A percentile compares a stretch with the other conserved stretches of the same genome.
phyloP scores from a whole-genome alignment of 2,888 invertebrate genomes.

The Galerucella nymphaeae region DNA sequence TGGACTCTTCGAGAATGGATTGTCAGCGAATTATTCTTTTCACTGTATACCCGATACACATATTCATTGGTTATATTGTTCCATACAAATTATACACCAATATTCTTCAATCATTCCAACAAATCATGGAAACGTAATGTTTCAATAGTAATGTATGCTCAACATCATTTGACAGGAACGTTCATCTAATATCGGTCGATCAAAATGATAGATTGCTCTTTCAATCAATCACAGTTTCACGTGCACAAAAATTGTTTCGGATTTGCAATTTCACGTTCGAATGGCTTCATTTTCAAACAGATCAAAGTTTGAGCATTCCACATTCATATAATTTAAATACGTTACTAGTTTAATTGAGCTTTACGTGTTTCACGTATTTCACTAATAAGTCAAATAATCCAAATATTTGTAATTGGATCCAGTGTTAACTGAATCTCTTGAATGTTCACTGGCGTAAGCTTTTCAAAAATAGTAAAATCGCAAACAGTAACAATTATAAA shows the following conservation, averaged over 20 bases:
- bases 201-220: slow-evolving; percentile 21
- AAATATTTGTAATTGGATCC: too few relatives aligned
- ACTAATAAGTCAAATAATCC: too few relatives aligned
- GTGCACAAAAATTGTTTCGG: slow-evolving; percentile 21
- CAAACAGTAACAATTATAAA: too few relatives aligned
- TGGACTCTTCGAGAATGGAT: too few relatives aligned
- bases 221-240: slow-evolving; percentile 23
- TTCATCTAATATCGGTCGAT: background rate
- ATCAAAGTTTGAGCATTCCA: slow-evolving; percentile 16
- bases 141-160: background rate
- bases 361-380: background rate
- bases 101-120: background rate
- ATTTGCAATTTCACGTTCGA: slow-evolving; percentile 20
- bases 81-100: too few relatives aligned
- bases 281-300: slow-evolving; percentile 13
- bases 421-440: too few relatives aligned
- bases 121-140: background rate
- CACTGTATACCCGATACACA: background rate
- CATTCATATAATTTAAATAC: background rate
- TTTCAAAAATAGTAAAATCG: too few relatives aligned
- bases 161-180: slow-evolving; percentile 3
- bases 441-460: too few relatives aligned
- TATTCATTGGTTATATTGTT: background rate
- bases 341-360: background rate
- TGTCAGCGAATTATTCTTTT: too few relatives aligned